Evolutionary conservation across 2,113 vertebrate genomes (phyloP), one percentile per base, ranked within the genome.

Genomic region (Myotis brandtii): DNA sequence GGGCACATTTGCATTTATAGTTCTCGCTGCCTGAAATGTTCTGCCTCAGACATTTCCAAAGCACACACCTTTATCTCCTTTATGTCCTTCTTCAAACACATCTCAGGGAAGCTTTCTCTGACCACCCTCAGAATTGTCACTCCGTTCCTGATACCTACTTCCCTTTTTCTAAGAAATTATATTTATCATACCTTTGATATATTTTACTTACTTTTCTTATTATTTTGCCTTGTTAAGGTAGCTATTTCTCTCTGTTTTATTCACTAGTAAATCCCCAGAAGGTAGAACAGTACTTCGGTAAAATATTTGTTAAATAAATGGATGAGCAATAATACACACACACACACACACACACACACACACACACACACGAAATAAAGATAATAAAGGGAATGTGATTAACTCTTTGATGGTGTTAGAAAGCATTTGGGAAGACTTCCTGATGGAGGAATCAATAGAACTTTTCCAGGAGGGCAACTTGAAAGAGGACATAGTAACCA

Each of bases 251-350:
- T 80, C 18, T 89, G 5, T 64, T 89, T 75, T 46, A 70, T 75
- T 94, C 32, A 66, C 12, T 43, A 17, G 11, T 30, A 3, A 64
- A 37, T 54, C 1, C 6, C 18, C 3, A 64, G n/a, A 54, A 21
- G 48, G 30, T 83, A 69, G 52, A 73, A 72, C 2, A 54, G 13
- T 86, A 21, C 43, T 13, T 94, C 0, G 3, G 46, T 30, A 86
- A 72, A 93, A 67, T 46, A 67, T 10, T 72, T 77, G 52, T 62
- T 94, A 46, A 88, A 48, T 56, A 94, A 81, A 81, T 91, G 16
- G 59, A 37, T 1, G 13, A 80, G 17, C 52, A 86, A 32, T 59
- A 11, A 43, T 32, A 52, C n/a, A 18, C 37, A 40, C 40, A 40
- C 40, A 40, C 40, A 40, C 40, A 43, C 40, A 43, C 40, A 43